Evolutionary conservation across 1,140 invertebrate species (phyloP).

Genomic region (Hyles euphorbiae): DNA sequence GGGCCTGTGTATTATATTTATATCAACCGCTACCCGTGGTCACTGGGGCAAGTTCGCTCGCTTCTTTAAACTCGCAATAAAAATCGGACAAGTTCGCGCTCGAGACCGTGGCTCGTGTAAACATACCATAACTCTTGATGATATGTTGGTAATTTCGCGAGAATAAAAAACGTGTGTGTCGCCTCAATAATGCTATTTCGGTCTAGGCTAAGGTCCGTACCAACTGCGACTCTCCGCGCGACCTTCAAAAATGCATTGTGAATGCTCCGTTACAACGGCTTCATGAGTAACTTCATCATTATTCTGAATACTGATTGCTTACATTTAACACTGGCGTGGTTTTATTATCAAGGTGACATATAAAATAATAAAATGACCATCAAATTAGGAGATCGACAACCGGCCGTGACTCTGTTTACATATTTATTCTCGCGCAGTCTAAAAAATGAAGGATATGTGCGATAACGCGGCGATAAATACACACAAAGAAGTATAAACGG

Average conservation of each 20-base stretch:
- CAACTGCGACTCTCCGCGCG: background rate
- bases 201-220: slow-evolving; percentile 10
- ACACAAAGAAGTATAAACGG: slow-evolving; percentile 15
- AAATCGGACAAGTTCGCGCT: slow-evolving; percentile 68
- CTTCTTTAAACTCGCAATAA: slow-evolving; percentile 66
- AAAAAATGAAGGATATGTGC: slow-evolving; percentile 62
- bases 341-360: slow-evolving; percentile 23
- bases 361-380: slow-evolving; percentile 51
- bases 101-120: slow-evolving; percentile 56
- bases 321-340: slow-evolving; percentile 8
- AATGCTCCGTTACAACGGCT: slow-evolving; percentile 7
- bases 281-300: slow-evolving; percentile 4
- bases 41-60: slow-evolving; percentile 69
- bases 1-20: slow-evolving; percentile 59
- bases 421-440: slow-evolving; percentile 40
- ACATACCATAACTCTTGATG: slow-evolving; percentile 16
- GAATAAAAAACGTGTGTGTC: background rate
- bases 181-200: slow-evolving; percentile 5
- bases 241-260: slow-evolving; percentile 9
- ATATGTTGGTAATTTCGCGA: background rate
- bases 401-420: slow-evolving; percentile 68
- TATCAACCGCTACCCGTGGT: slow-evolving; percentile 54
- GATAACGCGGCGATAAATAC: slow-evolving; percentile 65
- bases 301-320: slow-evolving; percentile 1
- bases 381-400: slow-evolving; percentile 70